Conservation (phyloP, 35 echinoderm and acorn worm species). For the Diadema setosum region DNA sequence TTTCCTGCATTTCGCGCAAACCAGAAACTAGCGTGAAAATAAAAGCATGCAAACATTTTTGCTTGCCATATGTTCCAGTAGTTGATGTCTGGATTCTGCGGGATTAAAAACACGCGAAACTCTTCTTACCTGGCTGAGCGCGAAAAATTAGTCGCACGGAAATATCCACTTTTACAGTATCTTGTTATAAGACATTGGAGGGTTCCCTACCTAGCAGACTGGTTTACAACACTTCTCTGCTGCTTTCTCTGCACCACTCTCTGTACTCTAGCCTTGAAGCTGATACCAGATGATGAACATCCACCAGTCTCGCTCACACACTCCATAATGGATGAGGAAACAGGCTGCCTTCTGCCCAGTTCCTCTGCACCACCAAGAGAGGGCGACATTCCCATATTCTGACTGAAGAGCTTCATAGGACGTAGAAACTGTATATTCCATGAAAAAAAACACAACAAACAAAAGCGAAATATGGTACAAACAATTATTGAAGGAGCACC, state of each 20-base stretch:
- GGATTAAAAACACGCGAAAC: no score
- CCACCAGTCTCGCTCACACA: neutral
- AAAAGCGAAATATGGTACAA: no score
- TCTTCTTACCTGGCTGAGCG: no score
- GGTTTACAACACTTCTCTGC: neutral
- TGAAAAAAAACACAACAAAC: neutral
- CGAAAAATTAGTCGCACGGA: no score
- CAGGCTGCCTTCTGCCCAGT: neutral
- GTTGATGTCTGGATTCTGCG: no score
- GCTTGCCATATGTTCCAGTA: no score
- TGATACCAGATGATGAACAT: neutral
- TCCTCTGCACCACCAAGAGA: neutral
- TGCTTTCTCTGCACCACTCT: neutral
- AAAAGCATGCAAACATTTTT: no score
- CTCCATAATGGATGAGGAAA: neutral
- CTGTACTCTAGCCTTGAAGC: neutral
- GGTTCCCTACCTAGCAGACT: conserved; percentile 2
- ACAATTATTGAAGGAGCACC: no score
- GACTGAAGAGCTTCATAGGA: neutral
- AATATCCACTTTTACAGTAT: no score
- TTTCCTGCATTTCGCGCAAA: no score
- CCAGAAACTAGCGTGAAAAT: no score
- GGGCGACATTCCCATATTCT: neutral
- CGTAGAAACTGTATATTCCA: neutral
- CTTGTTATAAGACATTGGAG: no score